phyloP scores from a whole-genome alignment of 1,140 invertebrate species.

The Heliconius melpomene region DNA sequence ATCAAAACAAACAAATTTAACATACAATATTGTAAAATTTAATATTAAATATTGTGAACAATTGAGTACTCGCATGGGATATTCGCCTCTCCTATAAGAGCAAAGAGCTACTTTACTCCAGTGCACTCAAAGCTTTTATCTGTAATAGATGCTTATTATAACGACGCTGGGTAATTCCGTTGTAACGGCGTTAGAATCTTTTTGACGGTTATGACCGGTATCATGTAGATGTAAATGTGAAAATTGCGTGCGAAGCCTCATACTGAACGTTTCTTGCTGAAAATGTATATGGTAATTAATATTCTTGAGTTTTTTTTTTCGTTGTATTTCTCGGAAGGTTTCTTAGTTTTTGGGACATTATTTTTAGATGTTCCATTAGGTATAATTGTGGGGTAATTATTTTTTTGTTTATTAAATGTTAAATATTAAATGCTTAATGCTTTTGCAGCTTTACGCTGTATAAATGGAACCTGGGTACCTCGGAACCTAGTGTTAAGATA shows the following conservation, averaged over 20 bases:
- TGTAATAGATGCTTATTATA: constrained; percentile 16
- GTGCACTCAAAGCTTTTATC: constrained; percentile 8
- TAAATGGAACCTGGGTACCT: no score
- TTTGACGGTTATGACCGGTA: constrained; percentile 22
- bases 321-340: neutral
- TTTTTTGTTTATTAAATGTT: neutral
- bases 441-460: no score
- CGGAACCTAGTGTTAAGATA: no score
- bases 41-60: constrained; percentile 6
- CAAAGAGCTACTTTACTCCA: constrained; percentile 1
- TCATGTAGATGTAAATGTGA: constrained; percentile 21
- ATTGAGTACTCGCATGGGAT: constrained; percentile 1
- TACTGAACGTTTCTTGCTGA: constrained; percentile 9
- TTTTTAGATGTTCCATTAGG: neutral
- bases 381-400: neutral
- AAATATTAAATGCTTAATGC: no score
- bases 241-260: constrained; percentile 23
- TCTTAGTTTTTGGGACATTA: neutral
- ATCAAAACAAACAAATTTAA: neutral
- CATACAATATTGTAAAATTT: neutral
- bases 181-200: constrained; percentile 14
- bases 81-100: constrained; percentile 9
- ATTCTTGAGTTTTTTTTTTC: neutral
- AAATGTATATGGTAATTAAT: constrained; percentile 1
- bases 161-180: constrained; percentile 7